Evolutionary conservation across 2,888 invertebrate species (phyloP).

Genomic region (Cataglyphis altisquamis): DNA sequence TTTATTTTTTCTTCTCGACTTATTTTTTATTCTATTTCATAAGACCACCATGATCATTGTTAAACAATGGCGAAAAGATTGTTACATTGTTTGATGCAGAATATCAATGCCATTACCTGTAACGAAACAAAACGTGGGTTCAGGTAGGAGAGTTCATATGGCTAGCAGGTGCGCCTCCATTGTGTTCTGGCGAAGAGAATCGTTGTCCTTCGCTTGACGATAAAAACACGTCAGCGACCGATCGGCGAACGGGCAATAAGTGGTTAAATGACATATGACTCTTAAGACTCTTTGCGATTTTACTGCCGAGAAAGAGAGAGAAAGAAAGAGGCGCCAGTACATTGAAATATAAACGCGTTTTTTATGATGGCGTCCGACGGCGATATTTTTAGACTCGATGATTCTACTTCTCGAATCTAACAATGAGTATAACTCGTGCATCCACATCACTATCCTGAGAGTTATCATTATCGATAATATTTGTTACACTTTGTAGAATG

Average conservation of each 20-base stretch:
- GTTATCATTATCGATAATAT: constrained; percentile 13
- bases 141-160: background rate
- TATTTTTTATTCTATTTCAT: background rate
- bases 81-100: constrained; percentile 1
- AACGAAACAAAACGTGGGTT: constrained; percentile 11
- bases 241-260: constrained; percentile 52
- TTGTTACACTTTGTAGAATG: constrained; percentile 13
- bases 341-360: constrained; percentile 45
- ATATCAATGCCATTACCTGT: constrained; percentile 27
- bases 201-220: constrained; percentile 18
- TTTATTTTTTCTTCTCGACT: background rate
- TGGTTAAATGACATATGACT: constrained; percentile 53
- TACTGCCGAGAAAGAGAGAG: constrained; percentile 13
- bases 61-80: constrained; percentile 28
- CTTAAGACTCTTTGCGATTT: constrained; percentile 36
- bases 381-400: constrained; percentile 10
- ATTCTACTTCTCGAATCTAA: background rate
- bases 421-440: background rate
- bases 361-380: constrained; percentile 12
- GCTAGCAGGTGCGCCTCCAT: constrained; percentile 44
- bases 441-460: constrained; percentile 9
- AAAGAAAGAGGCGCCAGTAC: constrained; percentile 16
- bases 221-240: constrained; percentile 49
- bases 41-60: background rate
- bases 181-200: constrained; percentile 13